These are phyloP conservation scores for Theonella swinhoei DNA, from an alignment of 37 sponge, comb jelly and placozoan species.

Conservation along the genomic window DNA sequence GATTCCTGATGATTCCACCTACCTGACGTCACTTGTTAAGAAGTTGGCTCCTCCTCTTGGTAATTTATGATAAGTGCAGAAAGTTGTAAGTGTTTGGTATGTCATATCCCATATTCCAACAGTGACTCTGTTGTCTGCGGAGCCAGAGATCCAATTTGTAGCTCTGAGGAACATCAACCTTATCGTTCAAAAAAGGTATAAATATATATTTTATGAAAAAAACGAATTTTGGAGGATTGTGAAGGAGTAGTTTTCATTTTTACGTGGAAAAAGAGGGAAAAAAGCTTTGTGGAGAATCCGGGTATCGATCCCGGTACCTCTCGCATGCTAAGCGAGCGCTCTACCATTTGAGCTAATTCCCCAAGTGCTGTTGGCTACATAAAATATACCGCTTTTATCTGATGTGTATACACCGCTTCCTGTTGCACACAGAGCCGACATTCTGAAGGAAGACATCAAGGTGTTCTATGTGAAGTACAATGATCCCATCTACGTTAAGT, in stretches of 20 bases:
- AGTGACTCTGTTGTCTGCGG: slow-evolving; percentile 95
- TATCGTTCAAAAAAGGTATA: slow-evolving; percentile 94
- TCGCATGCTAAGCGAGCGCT: slow-evolving; percentile 38
- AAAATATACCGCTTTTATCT: background rate
- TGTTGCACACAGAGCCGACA: slow-evolving; percentile 69
- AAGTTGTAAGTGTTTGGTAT: background rate
- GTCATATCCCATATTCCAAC: slow-evolving; percentile 12
- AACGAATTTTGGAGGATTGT: background rate
- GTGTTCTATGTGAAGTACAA: slow-evolving; percentile 99
- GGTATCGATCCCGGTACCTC: slow-evolving; percentile 38
- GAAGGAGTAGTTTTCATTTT: background rate
- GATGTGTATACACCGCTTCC: background rate
- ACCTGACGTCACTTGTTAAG: slow-evolving; percentile 62
- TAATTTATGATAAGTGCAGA: background rate
- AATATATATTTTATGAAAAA: no score
- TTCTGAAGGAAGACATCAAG: slow-evolving; percentile 95
- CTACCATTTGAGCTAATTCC: slow-evolving; percentile 50
- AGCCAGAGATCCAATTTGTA: slow-evolving; percentile 99
- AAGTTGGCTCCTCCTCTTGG: slow-evolving; percentile 97
- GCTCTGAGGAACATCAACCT: slow-evolving; percentile 98
- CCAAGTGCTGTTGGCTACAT: background rate
- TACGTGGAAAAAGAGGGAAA: background rate
- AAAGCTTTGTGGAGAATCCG: slow-evolving; percentile 33
- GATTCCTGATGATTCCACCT: slow-evolving; percentile 67
- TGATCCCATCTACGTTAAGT: slow-evolving; percentile 98